Percentiles rank a stretch among this genome's conserved stretches.
These are phyloP conservation scores for Gymnopithys bicolor DNA, from an alignment of 2,797 vertebrate species.

Conservation along the genomic window DNA sequence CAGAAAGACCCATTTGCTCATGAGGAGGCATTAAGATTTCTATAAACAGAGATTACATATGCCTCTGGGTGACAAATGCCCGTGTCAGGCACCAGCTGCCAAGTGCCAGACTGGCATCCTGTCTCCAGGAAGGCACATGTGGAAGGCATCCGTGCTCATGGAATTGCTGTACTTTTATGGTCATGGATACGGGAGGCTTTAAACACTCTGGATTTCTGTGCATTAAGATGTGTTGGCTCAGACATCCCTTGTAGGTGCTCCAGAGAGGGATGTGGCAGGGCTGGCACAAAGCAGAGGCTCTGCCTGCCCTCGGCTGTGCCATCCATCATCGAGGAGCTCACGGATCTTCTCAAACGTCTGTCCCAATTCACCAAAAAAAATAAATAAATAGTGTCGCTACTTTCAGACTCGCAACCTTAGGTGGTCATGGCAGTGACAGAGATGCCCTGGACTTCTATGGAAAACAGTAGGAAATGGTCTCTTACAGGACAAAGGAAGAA, in stretches of 20 bases:
- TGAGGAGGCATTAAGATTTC: background rate
- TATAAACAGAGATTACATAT: background rate
- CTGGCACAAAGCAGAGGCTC: background rate
- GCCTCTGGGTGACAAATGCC: constrained; percentile 35
- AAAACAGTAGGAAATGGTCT: background rate
- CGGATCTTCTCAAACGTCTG: rapidly evolving
- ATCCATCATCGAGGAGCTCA: background rate
- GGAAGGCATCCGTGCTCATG: background rate
- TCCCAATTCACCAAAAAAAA: background rate
- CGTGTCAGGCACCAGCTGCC: background rate
- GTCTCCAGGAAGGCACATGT: background rate
- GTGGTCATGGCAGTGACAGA: background rate
- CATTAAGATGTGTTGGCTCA: background rate
- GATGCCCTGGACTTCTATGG: background rate
- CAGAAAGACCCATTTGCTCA: background rate
- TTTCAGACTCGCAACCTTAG: background rate
- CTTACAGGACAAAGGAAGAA: background rate
- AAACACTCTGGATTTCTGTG: background rate
- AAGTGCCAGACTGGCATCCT: constrained; percentile 31
- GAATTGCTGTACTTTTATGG: constrained; percentile 54
- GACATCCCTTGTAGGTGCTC: background rate
- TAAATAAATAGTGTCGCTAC: rapidly evolving
- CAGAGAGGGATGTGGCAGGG: rapidly evolving
- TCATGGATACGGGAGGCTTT: background rate
- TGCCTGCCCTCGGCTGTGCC: background rate